Evolutionary conservation across 2,113 vertebrate species (phyloP).

Genomic region (Paramisgurnus dabryanus): DNA sequence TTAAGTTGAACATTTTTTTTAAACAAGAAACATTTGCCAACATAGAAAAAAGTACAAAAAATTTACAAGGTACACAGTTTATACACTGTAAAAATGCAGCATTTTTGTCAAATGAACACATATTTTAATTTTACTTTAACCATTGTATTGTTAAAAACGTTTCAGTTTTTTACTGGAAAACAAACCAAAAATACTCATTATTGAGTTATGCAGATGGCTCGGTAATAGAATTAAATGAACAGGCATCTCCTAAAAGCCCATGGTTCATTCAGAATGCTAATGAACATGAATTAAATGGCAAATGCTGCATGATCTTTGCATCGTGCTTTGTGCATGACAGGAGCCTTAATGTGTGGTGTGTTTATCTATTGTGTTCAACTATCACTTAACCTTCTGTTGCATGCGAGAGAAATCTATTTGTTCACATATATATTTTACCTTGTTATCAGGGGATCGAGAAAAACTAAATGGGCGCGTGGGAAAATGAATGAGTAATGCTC

Average conservation of each 20-base stretch:
- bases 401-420: conserved; percentile 20
- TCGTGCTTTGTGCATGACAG: background rate
- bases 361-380: conserved; percentile 7
- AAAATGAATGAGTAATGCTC: background rate
- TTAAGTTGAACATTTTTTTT: too few species aligned
- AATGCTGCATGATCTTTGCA: background rate
- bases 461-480: background rate
- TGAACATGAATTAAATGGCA: background rate
- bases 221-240: background rate
- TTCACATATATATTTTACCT: background rate
- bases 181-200: too few species aligned
- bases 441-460: background rate
- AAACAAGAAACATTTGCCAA: too few species aligned
- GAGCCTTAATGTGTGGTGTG: background rate
- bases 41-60: too few species aligned
- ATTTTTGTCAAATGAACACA: too few species aligned
- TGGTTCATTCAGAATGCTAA: conserved; percentile 13
- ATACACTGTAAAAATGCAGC: too few species aligned
- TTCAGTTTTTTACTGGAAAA: too few species aligned
- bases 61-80: too few species aligned
- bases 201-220: background rate
- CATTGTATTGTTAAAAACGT: too few species aligned
- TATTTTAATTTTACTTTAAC: too few species aligned
- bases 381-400: conserved; percentile 33
- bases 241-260: background rate